Conservation (phyloP, 64 coral and sea anemone genomes). For the Montipora foliosa region DNA sequence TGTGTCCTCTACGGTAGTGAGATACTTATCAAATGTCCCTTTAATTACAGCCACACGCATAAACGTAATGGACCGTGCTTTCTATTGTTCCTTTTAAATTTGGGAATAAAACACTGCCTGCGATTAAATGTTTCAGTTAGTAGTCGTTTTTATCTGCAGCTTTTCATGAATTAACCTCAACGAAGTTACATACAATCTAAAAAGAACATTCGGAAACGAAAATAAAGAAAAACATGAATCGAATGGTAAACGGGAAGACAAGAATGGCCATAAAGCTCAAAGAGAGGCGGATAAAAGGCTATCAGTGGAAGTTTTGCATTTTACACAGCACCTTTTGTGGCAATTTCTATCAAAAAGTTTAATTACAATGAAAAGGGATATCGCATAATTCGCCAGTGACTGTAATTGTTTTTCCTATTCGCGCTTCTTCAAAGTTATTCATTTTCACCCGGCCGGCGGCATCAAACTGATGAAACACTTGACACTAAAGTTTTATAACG, state of each 20-base stretch:
- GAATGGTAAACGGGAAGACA: neutral
- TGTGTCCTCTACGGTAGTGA: neutral
- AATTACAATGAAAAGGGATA: no score
- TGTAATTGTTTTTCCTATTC: no score
- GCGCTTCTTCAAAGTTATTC: neutral
- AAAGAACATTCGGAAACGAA: neutral
- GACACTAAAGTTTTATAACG: no score
- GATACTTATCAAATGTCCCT: neutral
- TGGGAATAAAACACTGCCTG: no score
- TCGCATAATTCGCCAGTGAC: neutral
- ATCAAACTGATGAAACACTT: no score
- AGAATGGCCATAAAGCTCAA: neutral
- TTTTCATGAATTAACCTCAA: neutral
- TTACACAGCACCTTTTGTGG: neutral
- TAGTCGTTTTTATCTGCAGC: neutral
- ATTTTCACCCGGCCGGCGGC: neutral
- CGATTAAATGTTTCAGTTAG: no score
- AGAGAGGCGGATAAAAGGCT: neutral
- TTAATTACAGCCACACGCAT: neutral
- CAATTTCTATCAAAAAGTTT: neutral
- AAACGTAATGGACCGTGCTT: no score
- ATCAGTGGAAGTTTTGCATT: slow-evolving; percentile 13
- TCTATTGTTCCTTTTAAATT: neutral
- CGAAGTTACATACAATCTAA: neutral
- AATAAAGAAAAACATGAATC: neutral